Percentiles rank a stretch among this genome's conserved stretches.
These are phyloP conservation scores for Pseudachorutes palmiensis DNA, from an alignment of 1,140 invertebrate genomes.

Conservation along the genomic window DNA sequence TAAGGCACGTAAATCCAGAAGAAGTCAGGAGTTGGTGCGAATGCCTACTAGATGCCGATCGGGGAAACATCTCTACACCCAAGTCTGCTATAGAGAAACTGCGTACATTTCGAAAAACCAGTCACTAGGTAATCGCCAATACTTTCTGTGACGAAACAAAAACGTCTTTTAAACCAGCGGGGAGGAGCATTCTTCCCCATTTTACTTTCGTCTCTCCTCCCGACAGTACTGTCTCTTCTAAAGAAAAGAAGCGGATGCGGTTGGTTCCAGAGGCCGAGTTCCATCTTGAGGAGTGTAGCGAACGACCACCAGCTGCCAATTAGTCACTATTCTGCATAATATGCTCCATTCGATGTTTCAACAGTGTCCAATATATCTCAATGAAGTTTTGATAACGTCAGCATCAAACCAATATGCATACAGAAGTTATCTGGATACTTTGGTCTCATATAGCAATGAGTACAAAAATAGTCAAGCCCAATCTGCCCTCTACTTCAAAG, in stretches of 20 bases:
- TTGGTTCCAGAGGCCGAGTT: neutral
- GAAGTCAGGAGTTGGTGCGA: neutral
- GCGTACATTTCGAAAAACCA: neutral
- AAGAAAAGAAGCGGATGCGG: neutral
- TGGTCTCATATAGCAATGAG: constrained; percentile 41
- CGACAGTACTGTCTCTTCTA: neutral
- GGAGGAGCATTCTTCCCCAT: neutral
- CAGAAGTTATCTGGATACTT: constrained; percentile 44
- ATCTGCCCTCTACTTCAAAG: constrained; percentile 37
- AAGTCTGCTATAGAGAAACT: neutral
- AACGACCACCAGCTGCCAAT: neutral
- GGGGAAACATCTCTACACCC: neutral
- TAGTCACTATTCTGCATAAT: constrained; percentile 41
- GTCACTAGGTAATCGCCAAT: neutral
- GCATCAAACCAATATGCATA: constrained; percentile 44
- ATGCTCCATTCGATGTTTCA: constrained; percentile 44
- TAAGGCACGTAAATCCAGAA: neutral
- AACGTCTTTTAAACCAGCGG: neutral
- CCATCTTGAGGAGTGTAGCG: neutral
- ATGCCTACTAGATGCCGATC: neutral
- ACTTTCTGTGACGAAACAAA: neutral
- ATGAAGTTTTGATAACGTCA: constrained; percentile 45
- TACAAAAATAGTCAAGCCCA: constrained; percentile 43
- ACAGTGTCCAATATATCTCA: constrained; percentile 44
- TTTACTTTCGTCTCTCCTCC: neutral